These are phyloP conservation scores for Ficedula albicollis DNA, from an alignment of 2,797 vertebrate species.

Conservation along the genomic window DNA sequence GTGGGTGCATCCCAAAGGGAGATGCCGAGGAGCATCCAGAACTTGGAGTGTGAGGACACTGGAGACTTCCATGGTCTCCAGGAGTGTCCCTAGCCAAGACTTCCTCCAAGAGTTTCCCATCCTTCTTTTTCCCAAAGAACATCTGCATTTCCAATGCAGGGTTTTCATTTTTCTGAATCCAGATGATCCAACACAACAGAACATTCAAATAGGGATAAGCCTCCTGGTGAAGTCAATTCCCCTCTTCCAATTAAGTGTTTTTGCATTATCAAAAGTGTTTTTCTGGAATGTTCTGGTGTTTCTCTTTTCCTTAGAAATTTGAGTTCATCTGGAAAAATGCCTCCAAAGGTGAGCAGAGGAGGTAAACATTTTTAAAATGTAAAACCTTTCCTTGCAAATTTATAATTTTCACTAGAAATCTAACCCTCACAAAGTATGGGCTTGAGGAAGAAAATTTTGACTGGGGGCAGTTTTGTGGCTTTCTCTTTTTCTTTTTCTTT, in stretches of 20 bases:
- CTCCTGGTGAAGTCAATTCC: background rate
- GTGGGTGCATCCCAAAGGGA: accelerated
- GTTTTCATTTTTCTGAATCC: background rate
- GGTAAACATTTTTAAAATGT: background rate
- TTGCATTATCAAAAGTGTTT: background rate
- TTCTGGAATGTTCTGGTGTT: no score
- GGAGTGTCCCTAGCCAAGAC: background rate
- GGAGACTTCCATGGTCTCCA: accelerated
- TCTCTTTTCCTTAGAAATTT: background rate
- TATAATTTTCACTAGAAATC: background rate
- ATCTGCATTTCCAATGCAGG: background rate
- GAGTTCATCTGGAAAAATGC: background rate
- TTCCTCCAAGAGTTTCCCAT: background rate
- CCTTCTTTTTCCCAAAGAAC: background rate
- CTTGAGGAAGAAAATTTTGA: background rate
- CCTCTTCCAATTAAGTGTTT: background rate
- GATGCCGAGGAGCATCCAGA: accelerated
- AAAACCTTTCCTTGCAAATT: background rate
- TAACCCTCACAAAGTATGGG: background rate
- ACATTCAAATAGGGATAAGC: accelerated
- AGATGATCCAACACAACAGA: background rate
- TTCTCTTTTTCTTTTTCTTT: background rate
- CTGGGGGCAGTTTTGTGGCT: accelerated
- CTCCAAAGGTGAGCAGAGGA: background rate
- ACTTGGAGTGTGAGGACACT: accelerated